These are phyloP conservation scores for Enteromius anoplus DNA, from an alignment of 2,797 vertebrate species.

Conservation along the genomic window DNA sequence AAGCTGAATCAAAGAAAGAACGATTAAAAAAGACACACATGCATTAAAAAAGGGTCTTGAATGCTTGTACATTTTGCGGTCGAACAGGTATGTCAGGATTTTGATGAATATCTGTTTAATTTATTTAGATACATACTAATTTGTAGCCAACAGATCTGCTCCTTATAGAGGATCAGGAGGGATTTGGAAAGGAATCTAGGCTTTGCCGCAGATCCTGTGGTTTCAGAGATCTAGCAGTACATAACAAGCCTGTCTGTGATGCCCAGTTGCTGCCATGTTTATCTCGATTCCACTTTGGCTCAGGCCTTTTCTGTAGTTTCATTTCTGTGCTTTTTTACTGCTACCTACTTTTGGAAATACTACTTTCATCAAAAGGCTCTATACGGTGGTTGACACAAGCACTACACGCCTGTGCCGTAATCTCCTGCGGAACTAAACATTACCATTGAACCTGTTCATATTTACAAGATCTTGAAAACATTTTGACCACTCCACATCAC, in stretches of 20 bases:
- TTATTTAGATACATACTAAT: conserved; percentile 37
- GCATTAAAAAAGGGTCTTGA: conserved; percentile 75
- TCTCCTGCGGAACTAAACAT: conserved; percentile 41
- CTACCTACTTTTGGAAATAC: not conserved
- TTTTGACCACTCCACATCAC: conserved; percentile 40
- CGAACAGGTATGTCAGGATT: conserved; percentile 12
- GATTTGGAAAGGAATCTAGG: conserved; percentile 59
- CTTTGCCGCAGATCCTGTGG: conserved; percentile 63
- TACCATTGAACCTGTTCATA: conserved; percentile 51
- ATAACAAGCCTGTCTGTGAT: conserved; percentile 43
- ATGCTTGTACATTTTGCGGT: conserved; percentile 68
- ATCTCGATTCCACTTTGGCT: conserved; percentile 31
- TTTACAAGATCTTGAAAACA: conserved; percentile 49
- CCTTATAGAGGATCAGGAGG: conserved; percentile 45
- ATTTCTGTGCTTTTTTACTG: conserved; percentile 7
- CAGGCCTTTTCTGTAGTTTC: not conserved
- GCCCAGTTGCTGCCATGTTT: conserved; percentile 15
- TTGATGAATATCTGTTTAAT: conserved; percentile 55
- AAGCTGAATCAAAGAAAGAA: conserved; percentile 58
- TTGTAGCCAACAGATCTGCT: conserved; percentile 30
- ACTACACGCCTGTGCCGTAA: not conserved
- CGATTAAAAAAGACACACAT: conserved; percentile 60
- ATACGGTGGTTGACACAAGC: conserved; percentile 15
- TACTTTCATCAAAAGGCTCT: conserved; percentile 20
- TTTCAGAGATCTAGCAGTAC: conserved; percentile 59